phyloP scores from a whole-genome alignment of 1,140 invertebrate genomes.

The Drosophila orosa region DNA sequence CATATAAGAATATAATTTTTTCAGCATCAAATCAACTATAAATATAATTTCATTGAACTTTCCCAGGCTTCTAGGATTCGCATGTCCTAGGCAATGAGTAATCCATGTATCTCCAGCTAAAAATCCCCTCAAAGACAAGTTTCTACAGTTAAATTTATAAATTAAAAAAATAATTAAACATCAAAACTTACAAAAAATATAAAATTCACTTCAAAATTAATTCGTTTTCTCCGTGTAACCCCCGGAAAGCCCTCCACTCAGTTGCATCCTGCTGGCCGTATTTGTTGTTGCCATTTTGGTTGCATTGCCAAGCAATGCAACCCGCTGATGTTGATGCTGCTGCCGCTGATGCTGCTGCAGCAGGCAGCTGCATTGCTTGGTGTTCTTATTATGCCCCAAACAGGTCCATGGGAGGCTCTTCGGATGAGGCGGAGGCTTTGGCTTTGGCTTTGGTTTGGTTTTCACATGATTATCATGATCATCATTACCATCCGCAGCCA shows the following conservation, averaged over 20 bases:
- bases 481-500: constrained; percentile 79
- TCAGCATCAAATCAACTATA: no score
- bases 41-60: background rate
- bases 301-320: constrained; percentile 60
- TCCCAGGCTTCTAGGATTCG: no score
- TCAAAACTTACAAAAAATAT: background rate
- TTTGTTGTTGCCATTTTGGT: constrained; percentile 61
- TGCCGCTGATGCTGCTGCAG: constrained; percentile 32
- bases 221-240: constrained; percentile 8
- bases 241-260: constrained; percentile 23
- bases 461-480: constrained; percentile 83
- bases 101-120: no score
- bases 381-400: constrained; percentile 80
- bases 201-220: no score
- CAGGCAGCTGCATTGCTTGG: constrained; percentile 71
- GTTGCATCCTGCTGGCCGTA: constrained; percentile 73
- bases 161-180: background rate
- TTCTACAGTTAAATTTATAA: background rate
- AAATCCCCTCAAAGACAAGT: background rate
- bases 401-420: constrained; percentile 65
- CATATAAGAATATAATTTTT: no score
- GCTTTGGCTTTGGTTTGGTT: constrained; percentile 74
- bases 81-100: accelerated
- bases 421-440: constrained; percentile 39
- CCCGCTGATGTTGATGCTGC: constrained; percentile 29